phyloP scores from a whole-genome alignment of 2,888 invertebrate genomes.

The Acleris laterana region DNA sequence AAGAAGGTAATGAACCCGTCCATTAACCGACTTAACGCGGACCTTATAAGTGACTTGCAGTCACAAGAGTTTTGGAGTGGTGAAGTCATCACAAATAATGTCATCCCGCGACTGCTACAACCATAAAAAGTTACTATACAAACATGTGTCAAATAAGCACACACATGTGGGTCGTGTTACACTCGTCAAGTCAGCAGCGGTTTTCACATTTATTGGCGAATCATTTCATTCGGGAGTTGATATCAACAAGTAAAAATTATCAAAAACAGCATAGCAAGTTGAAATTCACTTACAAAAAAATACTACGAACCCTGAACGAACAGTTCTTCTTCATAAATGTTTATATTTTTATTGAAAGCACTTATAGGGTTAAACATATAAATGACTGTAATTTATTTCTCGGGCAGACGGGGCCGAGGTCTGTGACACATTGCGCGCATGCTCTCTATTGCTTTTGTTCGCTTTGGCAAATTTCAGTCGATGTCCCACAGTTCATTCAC shows the following conservation, averaged over 20 bases:
- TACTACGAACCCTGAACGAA: constrained; percentile 14
- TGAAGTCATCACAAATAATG: constrained; percentile 39
- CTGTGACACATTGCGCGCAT: constrained; percentile 47
- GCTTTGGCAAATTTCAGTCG: constrained; percentile 32
- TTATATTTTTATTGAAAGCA: constrained; percentile 27
- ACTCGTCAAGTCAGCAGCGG: no score
- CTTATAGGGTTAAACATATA: constrained; percentile 50
- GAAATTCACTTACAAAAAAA: constrained; percentile 3
- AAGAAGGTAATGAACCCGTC: constrained; percentile 42
- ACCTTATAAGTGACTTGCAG: constrained; percentile 25
- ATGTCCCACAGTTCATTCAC: constrained; percentile 34
- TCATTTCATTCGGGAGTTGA: no score
- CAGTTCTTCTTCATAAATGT: constrained; percentile 36
- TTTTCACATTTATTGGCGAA: no score
- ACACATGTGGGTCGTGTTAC: no score
- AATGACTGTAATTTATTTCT: constrained; percentile 68
- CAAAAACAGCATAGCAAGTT: no score
- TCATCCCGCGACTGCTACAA: constrained; percentile 17
- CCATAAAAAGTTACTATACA: constrained; percentile 22
- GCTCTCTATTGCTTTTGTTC: constrained; percentile 34
- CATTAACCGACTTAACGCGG: constrained; percentile 35
- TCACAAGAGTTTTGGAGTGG: constrained; percentile 33
- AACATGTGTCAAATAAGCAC: background rate
- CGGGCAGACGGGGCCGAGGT: constrained; percentile 49
- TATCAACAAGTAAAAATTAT: no score